Evolutionary conservation across 35 echinoderm and acorn worm genomes (phyloP).

Genomic region (Amphiura filiformis): DNA sequence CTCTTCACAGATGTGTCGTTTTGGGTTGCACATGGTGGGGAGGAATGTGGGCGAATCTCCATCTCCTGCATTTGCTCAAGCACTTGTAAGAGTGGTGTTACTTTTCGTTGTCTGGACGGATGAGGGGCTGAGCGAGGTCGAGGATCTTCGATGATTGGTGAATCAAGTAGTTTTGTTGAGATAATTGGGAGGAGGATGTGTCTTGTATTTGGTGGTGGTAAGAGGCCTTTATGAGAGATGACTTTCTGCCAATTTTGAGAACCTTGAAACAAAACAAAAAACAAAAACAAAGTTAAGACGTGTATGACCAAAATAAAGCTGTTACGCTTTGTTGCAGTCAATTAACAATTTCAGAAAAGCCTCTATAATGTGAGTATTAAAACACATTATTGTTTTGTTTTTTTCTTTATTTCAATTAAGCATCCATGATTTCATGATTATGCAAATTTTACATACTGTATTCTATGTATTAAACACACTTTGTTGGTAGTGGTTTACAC

Average conservation of each 20-base stretch:
- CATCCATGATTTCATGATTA: too few species aligned
- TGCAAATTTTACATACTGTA: too few species aligned
- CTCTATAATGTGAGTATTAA: too few species aligned
- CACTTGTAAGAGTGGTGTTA: neutral
- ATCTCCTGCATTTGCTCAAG: neutral
- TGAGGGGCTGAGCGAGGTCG: slow-evolving; percentile 19
- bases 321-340: too few species aligned
- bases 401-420: too few species aligned
- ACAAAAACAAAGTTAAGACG: too few species aligned
- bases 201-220: neutral
- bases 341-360: too few species aligned
- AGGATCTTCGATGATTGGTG: neutral
- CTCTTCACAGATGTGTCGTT: neutral
- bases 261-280: neutral
- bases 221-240: neutral
- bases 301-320: too few species aligned
- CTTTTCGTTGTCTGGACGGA: slow-evolving; percentile 3
- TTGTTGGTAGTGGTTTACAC: too few species aligned
- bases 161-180: neutral
- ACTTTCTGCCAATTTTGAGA: neutral
- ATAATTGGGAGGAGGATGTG: slow-evolving; percentile 16
- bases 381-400: too few species aligned
- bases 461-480: too few species aligned
- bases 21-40: slow-evolving; percentile 1
- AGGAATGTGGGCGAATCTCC: slow-evolving; percentile 19